A percentile compares a stretch with the other conserved stretches of the same genome.
These are phyloP conservation scores for Pinctada fucata DNA, from an alignment of 2,888 invertebrate species.

Conservation along the genomic window DNA sequence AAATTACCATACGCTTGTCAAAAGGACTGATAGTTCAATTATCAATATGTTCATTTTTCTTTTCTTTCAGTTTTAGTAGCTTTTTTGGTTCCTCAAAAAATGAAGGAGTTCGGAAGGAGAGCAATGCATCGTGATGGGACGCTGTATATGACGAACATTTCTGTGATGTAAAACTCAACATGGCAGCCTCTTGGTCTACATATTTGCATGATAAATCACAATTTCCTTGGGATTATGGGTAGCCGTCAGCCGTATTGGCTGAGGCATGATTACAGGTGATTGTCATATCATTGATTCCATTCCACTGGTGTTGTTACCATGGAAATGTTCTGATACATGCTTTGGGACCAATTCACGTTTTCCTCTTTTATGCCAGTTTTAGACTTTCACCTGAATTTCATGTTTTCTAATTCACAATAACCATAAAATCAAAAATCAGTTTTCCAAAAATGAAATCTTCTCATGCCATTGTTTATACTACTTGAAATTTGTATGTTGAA, in stretches of 20 bases:
- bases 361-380: too few relatives aligned
- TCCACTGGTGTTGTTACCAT: slow-evolving; percentile 16
- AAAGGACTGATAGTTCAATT: too few relatives aligned
- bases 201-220: slow-evolving; percentile 24
- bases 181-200: slow-evolving; percentile 40
- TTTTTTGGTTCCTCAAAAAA: slow-evolving; percentile 29
- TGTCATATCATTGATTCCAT: background rate
- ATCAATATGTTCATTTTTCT: background rate
- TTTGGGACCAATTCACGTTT: slow-evolving; percentile 32
- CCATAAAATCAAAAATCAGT: too few relatives aligned
- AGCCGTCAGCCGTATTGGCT: slow-evolving; percentile 1
- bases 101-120: slow-evolving; percentile 5
- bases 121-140: slow-evolving; percentile 22
- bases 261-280: slow-evolving; percentile 1
- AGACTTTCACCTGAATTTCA: too few relatives aligned
- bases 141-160: slow-evolving; percentile 33
- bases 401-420: too few relatives aligned
- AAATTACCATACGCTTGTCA: too few relatives aligned
- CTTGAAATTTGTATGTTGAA: too few relatives aligned
- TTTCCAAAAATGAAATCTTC: too few relatives aligned
- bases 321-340: slow-evolving; percentile 41
- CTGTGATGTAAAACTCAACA: slow-evolving; percentile 39
- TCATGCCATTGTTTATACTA: too few relatives aligned
- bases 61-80: slow-evolving; percentile 34
- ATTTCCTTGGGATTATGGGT: slow-evolving; percentile 29